Base-by-base conservation (phyloP, 2,888 invertebrate genomes). In the Ecliptopera silaceata region DNA sequence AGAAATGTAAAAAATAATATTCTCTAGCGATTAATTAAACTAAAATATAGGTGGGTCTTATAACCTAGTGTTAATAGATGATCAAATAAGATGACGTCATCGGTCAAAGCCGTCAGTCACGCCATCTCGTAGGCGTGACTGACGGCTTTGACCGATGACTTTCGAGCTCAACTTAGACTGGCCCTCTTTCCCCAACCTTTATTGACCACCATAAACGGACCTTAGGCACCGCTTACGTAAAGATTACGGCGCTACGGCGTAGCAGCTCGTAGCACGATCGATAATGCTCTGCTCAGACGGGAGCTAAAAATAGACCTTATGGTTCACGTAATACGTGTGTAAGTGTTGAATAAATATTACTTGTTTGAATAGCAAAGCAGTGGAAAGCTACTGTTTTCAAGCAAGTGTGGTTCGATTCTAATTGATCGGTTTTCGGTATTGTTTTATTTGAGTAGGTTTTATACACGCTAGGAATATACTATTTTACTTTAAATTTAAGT, bases 271-370 rank as follows among this genome's bases (percentile, higher is more conserved):
- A 71, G 72, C 64, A 57, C 38, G 38, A 55, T 31, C 64, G 65
- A 76, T 76, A 73, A 41, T 11, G 12, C 20, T 29, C 17, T 4
- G 20, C 47, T 43, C 64, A 48, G 55, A 61, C 49, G 32, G 18
- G 31, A 18, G 8, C 66, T 69, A 64, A 72, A 72, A 63, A 70
- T 75, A 74, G 69, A 70, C 46, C 65, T 48, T 55, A 68, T 59
- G 63, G 56, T 57, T 59, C 62, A 54, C 50, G 50, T 15, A 47
- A 52, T 66, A 61, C 50, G 48, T n/a, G n/a, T n/a, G n/a, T n/a
- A n/a, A n/a, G 44, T 18, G 48, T 48, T 53, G 18, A 61, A 46
- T 59, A 59, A 57, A 60, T 61, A 47, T 32, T 42, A 54, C 50
- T 44, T 57, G 53, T 56, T 59, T 59, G 34, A 47, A 42, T 45